phyloP scores from a whole-genome alignment of 2,113 vertebrate species.

The Rhabdomys dilectus region DNA sequence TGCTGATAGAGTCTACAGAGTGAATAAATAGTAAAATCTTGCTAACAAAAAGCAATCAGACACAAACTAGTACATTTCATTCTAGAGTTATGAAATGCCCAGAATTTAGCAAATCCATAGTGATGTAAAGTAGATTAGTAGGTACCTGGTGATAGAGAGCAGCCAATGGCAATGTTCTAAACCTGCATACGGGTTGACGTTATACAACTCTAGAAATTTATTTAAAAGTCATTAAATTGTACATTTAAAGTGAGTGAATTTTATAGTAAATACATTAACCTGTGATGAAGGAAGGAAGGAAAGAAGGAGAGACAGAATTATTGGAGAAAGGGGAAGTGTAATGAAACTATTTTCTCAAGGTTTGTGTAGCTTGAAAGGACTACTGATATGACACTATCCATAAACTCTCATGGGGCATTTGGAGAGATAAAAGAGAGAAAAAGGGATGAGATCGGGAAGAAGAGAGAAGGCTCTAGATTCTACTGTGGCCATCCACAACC shows the following conservation, averaged over 20 bases:
- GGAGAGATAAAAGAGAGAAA: background rate
- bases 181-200: background rate
- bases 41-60: background rate
- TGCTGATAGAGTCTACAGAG: background rate
- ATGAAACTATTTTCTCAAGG: background rate
- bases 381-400: background rate
- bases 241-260: background rate
- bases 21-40: background rate
- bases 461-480: background rate
- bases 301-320: background rate
- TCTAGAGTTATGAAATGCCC: background rate
- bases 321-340: background rate
- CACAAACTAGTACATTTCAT: background rate
- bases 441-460: background rate
- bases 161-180: background rate
- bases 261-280: background rate
- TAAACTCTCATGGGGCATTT: background rate
- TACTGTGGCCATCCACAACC: background rate
- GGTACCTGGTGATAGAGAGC: background rate
- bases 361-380: background rate
- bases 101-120: background rate
- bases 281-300: background rate
- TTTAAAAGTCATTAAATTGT: background rate
- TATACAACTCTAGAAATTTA: background rate
- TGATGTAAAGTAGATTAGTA: background rate